These are phyloP conservation scores for Heterodera carotae DNA, from an alignment of 1,140 invertebrate genomes.

Conservation along the genomic window DNA sequence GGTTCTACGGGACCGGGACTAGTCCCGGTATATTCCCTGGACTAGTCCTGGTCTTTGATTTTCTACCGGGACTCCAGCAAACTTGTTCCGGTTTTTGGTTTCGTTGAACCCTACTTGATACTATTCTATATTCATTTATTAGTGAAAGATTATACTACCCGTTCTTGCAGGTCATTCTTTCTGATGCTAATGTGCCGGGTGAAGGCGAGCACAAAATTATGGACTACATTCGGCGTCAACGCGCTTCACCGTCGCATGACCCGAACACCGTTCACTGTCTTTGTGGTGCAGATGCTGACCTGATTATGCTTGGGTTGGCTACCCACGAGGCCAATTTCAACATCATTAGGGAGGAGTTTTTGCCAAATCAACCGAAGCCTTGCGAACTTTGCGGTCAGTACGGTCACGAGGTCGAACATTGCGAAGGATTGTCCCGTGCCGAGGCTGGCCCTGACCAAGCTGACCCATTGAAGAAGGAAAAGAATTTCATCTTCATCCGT, in stretches of 20 bases:
- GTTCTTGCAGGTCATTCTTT: slow-evolving; percentile 76
- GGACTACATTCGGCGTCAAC: slow-evolving; percentile 93
- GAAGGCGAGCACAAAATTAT: slow-evolving; percentile 99
- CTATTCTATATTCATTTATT: too few relatives aligned
- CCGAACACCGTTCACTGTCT: slow-evolving; percentile 95
- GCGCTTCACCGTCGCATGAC: slow-evolving; percentile 87
- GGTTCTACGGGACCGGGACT: too few relatives aligned
- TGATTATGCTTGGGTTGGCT: slow-evolving; percentile 96
- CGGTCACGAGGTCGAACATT: slow-evolving; percentile 94
- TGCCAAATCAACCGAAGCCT: slow-evolving; percentile 89
- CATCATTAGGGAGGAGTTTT: slow-evolving; percentile 87
- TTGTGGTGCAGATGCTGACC: slow-evolving; percentile 94
- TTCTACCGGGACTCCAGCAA: too few relatives aligned
- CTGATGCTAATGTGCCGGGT: slow-evolving; percentile 96
- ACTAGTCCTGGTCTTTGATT: too few relatives aligned
- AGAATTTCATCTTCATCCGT: slow-evolving; percentile 71
- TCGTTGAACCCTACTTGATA: too few relatives aligned
- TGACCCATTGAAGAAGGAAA: slow-evolving; percentile 58
- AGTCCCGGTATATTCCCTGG: too few relatives aligned
- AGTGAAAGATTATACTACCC: too few relatives aligned
- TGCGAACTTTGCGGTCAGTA: slow-evolving; percentile 95
- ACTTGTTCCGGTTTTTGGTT: too few relatives aligned
- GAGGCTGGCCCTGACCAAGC: slow-evolving; percentile 55
- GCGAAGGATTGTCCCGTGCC: slow-evolving; percentile 72
- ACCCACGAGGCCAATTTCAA: slow-evolving; percentile 99